phyloP scores from a whole-genome alignment of 2,113 vertebrate species.

The Spizaetus ornatus region DNA sequence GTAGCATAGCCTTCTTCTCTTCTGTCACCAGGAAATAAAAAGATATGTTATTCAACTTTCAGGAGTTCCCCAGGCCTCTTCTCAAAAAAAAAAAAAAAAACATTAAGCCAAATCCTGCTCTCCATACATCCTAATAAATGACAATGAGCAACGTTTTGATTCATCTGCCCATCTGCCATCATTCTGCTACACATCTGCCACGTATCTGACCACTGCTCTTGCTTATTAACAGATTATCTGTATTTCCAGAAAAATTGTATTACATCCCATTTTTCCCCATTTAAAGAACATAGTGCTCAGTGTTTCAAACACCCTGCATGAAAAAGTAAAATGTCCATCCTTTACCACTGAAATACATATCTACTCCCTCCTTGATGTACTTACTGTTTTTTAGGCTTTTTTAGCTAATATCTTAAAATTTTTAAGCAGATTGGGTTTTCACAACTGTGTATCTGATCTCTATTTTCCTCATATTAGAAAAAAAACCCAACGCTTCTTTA shows the following conservation, averaged over 20 bases:
- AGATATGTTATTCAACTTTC: not conserved
- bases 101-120: not conserved
- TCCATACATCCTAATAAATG: not conserved
- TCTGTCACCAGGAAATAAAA: conserved; percentile 73
- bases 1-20: conserved; percentile 94
- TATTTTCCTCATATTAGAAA: not conserved
- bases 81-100: not conserved
- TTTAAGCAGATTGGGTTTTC: no score
- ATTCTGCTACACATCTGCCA: not conserved
- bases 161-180: not conserved
- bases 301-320: not conserved
- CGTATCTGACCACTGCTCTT: not conserved
- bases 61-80: not conserved
- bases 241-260: not conserved
- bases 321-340: not conserved
- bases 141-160: rapidly evolving
- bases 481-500: not conserved
- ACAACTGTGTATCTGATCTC: not conserved
- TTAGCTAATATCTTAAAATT: no score
- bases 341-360: not conserved
- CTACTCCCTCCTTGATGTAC: not conserved
- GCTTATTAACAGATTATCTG: not conserved
- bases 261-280: no score
- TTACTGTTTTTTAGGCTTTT: no score
- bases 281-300: not conserved